These are phyloP conservation scores for Hyphantria cunea DNA, from an alignment of 1,140 invertebrate genomes.

Conservation along the genomic window DNA sequence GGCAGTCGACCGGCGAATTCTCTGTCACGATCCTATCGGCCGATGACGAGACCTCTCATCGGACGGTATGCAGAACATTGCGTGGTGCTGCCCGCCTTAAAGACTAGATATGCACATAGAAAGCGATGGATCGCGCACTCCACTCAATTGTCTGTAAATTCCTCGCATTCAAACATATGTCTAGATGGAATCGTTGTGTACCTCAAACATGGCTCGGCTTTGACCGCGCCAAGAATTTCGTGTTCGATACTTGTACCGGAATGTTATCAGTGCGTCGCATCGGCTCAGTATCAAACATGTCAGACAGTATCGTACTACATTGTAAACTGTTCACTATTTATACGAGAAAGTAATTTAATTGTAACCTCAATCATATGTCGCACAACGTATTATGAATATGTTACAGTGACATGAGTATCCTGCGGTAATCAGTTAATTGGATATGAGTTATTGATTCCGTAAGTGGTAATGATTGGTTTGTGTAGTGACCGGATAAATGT, in stretches of 20 bases:
- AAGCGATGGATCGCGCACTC: slow-evolving; percentile 66
- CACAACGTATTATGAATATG: slow-evolving; percentile 38
- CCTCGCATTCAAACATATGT: slow-evolving; percentile 64
- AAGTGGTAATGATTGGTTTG: slow-evolving; percentile 43
- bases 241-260: slow-evolving; percentile 69
- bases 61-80: slow-evolving; percentile 69
- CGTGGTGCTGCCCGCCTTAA: slow-evolving; percentile 47
- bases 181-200: slow-evolving; percentile 51
- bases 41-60: slow-evolving; percentile 63
- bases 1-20: slow-evolving; percentile 72
- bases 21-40: slow-evolving; percentile 73
- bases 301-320: slow-evolving; percentile 57
- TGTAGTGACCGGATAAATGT: slow-evolving; percentile 37
- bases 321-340: slow-evolving; percentile 65
- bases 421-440: slow-evolving; percentile 59
- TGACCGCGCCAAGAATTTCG: slow-evolving; percentile 73
- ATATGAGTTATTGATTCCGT: slow-evolving; percentile 56
- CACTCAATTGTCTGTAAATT: slow-evolving; percentile 67
- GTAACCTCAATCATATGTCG: slow-evolving; percentile 38
- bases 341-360: slow-evolving; percentile 60
- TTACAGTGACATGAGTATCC: slow-evolving; percentile 44
- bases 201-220: slow-evolving; percentile 61
- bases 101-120: slow-evolving; percentile 54
- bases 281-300: slow-evolving; percentile 66
- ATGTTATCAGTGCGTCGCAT: slow-evolving; percentile 74